Conservation (phyloP, 2,113 vertebrate genomes). For the Columbina picui region DNA sequence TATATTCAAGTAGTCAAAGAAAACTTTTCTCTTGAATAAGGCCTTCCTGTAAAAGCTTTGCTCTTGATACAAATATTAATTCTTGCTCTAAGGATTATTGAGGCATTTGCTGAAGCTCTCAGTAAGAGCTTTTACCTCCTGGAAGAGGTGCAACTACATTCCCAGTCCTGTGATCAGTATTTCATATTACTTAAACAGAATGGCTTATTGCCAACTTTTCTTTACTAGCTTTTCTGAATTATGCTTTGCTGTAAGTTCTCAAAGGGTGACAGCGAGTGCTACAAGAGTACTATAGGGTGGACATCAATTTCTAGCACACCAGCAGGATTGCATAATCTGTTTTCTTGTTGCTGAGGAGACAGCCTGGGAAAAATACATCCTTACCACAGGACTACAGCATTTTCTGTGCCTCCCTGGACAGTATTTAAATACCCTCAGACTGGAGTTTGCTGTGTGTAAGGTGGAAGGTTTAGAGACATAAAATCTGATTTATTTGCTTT, state of each 20-base stretch:
- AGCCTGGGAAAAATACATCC: not conserved
- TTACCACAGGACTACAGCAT: not conserved
- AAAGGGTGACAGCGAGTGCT: fast-evolving
- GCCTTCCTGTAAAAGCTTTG: not conserved
- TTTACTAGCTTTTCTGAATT: not conserved
- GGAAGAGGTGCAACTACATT: not conserved
- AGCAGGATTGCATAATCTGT: not conserved
- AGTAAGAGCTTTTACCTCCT: not conserved
- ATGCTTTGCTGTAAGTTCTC: not conserved
- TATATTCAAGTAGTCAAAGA: not conserved
- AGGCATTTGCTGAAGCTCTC: not conserved
- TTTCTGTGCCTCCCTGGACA: not conserved
- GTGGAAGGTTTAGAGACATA: not conserved
- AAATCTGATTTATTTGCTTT: not conserved
- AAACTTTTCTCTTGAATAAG: not conserved
- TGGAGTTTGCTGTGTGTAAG: not conserved
- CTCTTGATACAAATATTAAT: not conserved
- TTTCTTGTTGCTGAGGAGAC: not conserved
- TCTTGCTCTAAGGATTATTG: not conserved
- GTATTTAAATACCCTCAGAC: not conserved
- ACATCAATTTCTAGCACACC: not conserved
- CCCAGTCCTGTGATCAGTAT: not conserved
- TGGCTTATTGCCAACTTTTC: not conserved
- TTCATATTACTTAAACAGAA: not conserved
- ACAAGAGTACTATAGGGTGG: not conserved